These are phyloP conservation scores for Monodelphis domestica DNA, from an alignment of 2,797 vertebrate species.

Conservation along the genomic window DNA sequence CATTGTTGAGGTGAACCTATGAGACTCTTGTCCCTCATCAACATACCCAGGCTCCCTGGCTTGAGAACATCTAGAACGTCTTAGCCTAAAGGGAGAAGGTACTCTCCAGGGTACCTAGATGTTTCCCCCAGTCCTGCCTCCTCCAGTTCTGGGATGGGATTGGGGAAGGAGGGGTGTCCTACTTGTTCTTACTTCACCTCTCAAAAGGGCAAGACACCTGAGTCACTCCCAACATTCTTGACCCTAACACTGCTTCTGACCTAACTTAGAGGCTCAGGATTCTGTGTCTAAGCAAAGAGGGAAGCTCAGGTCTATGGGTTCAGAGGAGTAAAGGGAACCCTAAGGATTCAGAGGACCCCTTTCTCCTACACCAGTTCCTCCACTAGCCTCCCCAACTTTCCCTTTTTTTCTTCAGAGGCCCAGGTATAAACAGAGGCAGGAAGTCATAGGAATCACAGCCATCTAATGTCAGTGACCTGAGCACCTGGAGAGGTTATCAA, in stretches of 20 bases:
- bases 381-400: not conserved
- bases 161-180: too few relatives aligned
- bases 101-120: not conserved
- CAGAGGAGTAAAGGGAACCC: not conserved
- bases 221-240: not conserved
- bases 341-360: not conserved
- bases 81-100: not conserved
- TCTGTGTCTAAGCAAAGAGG: not conserved
- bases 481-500: not conserved
- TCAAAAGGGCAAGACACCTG: too few relatives aligned
- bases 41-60: too few relatives aligned
- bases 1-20: too few relatives aligned
- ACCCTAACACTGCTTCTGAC: not conserved
- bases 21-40: too few relatives aligned
- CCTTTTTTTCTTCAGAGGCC: not conserved
- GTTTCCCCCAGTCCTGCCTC: not conserved
- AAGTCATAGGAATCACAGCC: not conserved
- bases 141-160: not conserved
- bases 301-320: not conserved
- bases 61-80: too few relatives aligned
- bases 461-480: not conserved
- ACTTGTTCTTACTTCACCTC: not conserved
- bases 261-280: too few relatives aligned
- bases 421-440: not conserved
- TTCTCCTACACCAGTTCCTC: not conserved